Conservation (phyloP, 2,888 invertebrate species). For the Agapetus fuscipes region DNA sequence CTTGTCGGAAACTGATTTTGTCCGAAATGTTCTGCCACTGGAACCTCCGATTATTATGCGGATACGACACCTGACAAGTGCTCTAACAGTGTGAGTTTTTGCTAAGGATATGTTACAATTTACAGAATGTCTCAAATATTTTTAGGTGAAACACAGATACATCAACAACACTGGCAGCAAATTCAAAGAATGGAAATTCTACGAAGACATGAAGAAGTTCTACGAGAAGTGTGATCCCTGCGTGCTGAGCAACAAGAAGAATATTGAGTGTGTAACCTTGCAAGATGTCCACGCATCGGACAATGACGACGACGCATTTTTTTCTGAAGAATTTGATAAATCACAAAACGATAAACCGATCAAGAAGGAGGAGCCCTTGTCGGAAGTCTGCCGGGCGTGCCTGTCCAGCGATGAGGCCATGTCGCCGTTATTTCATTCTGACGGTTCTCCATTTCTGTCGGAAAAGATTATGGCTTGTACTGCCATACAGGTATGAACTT, state of each 20-base stretch:
- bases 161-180: slow-evolving; percentile 5
- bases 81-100: no score
- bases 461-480: slow-evolving; percentile 14
- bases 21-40: no score
- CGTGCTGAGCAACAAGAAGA: slow-evolving; percentile 2
- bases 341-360: not conserved
- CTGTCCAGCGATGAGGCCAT: slow-evolving; percentile 10
- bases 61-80: no score
- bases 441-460: slow-evolving; percentile 3
- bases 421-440: slow-evolving; percentile 9
- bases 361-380: slow-evolving; percentile 3
- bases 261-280: not conserved
- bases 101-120: no score
- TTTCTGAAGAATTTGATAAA: not conserved
- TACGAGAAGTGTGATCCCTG: slow-evolving; percentile 14
- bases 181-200: slow-evolving; percentile 13
- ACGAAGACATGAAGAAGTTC: slow-evolving; percentile 14
- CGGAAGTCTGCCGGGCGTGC: slow-evolving; percentile 11
- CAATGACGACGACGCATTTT: slow-evolving; percentile 1
- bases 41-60: no score
- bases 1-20: no score
- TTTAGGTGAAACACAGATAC: slow-evolving; percentile 15
- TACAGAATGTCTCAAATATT: no score
- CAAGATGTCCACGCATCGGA: not conserved
- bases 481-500: slow-evolving; percentile 13